Conservation (phyloP, 2,888 invertebrate genomes). For the Pantelozetes paolii region DNA sequence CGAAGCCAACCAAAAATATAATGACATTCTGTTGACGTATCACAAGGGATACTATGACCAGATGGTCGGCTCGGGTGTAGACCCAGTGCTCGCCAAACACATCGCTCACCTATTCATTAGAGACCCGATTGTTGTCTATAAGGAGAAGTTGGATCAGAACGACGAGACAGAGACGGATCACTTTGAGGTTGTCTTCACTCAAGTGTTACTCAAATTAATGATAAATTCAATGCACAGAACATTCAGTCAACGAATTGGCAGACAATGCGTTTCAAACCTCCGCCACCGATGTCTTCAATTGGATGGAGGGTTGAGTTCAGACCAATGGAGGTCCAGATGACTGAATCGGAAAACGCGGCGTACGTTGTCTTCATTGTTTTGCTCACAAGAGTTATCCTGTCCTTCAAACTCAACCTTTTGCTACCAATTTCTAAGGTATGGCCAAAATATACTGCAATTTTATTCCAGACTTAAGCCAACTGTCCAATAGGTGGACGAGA, state of each 20-base stretch:
- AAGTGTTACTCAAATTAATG: conserved; percentile 19
- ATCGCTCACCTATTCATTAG: conserved; percentile 97
- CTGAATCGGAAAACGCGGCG: conserved; percentile 99
- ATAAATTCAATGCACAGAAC: conserved; percentile 59
- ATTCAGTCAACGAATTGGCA: conserved; percentile 99
- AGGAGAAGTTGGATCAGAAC: conserved; percentile 89
- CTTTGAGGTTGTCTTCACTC: conserved; percentile 74
- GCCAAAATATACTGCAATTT: background rate
- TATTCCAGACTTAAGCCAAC: background rate
- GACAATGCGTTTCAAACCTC: conserved; percentile 97
- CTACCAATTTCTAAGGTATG: conserved; percentile 91
- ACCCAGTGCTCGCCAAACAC: conserved; percentile 86
- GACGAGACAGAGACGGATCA: conserved; percentile 92
- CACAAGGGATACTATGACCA: conserved; percentile 76
- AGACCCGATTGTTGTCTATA: conserved; percentile 90
- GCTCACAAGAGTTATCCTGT: conserved; percentile 90
- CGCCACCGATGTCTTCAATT: conserved; percentile 81
- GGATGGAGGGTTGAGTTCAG: conserved; percentile 99
- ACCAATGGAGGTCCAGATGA: conserved; percentile 93
- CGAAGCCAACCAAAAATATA: conserved; percentile 79
- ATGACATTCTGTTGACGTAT: conserved; percentile 85
- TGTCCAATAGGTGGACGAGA: conserved; percentile 69
- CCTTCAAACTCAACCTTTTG: conserved; percentile 89
- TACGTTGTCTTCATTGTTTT: conserved; percentile 96
- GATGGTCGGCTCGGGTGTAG: conserved; percentile 77